phyloP scores from a whole-genome alignment of 2,888 invertebrate species.

The Uropetala carovei region DNA sequence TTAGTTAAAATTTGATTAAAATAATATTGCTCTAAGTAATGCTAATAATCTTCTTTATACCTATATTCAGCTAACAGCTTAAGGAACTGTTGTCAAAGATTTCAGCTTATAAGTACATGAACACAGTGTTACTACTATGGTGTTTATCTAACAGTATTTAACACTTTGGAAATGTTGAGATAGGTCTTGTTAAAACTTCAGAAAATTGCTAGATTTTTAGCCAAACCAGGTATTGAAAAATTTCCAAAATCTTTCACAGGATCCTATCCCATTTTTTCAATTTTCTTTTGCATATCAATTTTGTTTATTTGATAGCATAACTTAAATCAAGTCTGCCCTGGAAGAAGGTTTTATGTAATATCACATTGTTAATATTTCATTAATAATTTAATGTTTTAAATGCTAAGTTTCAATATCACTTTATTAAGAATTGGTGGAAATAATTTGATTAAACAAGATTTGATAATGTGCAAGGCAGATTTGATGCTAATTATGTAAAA shows the following conservation, averaged over 20 bases:
- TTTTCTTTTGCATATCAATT: constrained; percentile 9
- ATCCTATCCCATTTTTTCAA: constrained; percentile 19
- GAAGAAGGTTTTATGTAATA: constrained; percentile 31
- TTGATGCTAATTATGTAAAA: constrained; percentile 19
- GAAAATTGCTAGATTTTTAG: neutral
- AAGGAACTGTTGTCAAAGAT: constrained; percentile 60
- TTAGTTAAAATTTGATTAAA: constrained; percentile 3
- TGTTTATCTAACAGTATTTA: constrained; percentile 56
- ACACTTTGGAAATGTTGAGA: constrained; percentile 34
- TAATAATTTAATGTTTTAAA: constrained; percentile 21
- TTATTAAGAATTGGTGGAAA: constrained; percentile 16
- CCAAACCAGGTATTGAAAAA: neutral
- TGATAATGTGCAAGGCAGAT: constrained; percentile 38
- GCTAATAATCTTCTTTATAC: constrained; percentile 37
- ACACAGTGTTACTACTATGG: constrained; percentile 53
- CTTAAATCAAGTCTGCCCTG: constrained; percentile 10
- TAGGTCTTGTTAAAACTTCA: constrained; percentile 27
- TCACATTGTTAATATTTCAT: constrained; percentile 41
- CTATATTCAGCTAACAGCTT: constrained; percentile 53
- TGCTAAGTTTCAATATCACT: constrained; percentile 28
- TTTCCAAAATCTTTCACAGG: neutral
- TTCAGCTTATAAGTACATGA: constrained; percentile 53
- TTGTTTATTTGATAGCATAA: neutral
- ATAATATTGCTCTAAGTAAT: constrained; percentile 53
- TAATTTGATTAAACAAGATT: neutral